phyloP scores from a whole-genome alignment of 2,113 vertebrate genomes.

The Alethe castanea region DNA sequence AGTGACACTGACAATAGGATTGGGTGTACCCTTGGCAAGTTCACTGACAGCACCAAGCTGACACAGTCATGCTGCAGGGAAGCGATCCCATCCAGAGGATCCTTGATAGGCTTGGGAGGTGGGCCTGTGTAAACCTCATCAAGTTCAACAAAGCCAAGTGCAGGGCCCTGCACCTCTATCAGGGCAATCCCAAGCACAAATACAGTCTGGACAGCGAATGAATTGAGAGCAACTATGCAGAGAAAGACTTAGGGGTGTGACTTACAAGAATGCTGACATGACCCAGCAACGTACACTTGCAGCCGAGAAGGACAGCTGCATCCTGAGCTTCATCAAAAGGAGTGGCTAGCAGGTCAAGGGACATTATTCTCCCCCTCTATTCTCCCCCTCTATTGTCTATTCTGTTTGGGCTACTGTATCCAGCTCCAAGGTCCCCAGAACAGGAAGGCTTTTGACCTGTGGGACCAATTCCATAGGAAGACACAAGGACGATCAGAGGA shows the following conservation, averaged over 20 bases:
- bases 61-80: neutral
- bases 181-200: neutral
- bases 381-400: neutral
- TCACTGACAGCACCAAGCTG: neutral
- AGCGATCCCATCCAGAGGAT: rapidly evolving
- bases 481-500: neutral
- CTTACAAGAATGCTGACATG: neutral
- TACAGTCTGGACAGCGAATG: neutral
- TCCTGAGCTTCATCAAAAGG: neutral
- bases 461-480: neutral
- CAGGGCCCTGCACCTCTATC: neutral
- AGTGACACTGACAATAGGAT: neutral
- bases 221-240: neutral
- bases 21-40: too few species aligned
- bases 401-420: neutral
- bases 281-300: too few species aligned
- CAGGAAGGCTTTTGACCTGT: neutral
- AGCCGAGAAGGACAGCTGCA: neutral
- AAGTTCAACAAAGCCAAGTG: neutral
- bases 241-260: neutral
- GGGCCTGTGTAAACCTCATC: too few species aligned
- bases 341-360: neutral
- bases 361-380: neutral
- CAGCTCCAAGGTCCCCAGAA: neutral
- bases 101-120: neutral